Evolutionary conservation across 2,113 vertebrate genomes (phyloP), one percentile per base, ranked within the genome.

Genomic region (Hoplias malabaricus): DNA sequence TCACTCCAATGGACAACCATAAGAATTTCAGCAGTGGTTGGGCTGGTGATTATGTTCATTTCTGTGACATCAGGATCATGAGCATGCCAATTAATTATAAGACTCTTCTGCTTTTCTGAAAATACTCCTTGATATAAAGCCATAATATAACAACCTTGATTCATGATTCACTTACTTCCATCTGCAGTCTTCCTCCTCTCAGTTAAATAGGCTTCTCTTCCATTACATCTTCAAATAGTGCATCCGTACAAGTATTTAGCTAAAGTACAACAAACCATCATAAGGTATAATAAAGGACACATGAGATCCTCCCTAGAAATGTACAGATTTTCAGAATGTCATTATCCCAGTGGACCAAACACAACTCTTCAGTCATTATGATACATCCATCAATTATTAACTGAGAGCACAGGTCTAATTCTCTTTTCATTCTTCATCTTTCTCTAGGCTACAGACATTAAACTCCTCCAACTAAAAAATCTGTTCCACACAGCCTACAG

Each of bases 361-460:
- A 50, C 34, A 54, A 69, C 46, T 42, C 33, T 66, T 76, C 65
- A 65, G 63, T 53, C 42, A 69, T 56, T 73, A 69, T 63, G 68
- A 63, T 69, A 53, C 65, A 40, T 63, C 27, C 31, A 19, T 31
- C 53, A 62, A 69, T 78, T 62, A 82, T 78, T 78, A 73, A 27
- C 23, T 21, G 40, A 54, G 72, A 77, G 68, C 4, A 19, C 8
- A 21, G 33, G 8, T 27, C 10, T 23, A 29, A 57, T 54, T 34
- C 25, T 42, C 34, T 23, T 23, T n/a, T 25, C 1, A 12, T 43
- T 14, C n/a, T n/a, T n/a, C n/a, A n/a, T 36, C 14, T 3, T 13
- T 54, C 21, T 62, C 34, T 33, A 21, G 38, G 46, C 48, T 23
- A 29, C 59, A 42, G 29, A n/a, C 16, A 16, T 7, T n/a, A 21